These are phyloP conservation scores for Isoperla grammatica DNA, from an alignment of 2,888 invertebrate species.

Conservation along the genomic window DNA sequence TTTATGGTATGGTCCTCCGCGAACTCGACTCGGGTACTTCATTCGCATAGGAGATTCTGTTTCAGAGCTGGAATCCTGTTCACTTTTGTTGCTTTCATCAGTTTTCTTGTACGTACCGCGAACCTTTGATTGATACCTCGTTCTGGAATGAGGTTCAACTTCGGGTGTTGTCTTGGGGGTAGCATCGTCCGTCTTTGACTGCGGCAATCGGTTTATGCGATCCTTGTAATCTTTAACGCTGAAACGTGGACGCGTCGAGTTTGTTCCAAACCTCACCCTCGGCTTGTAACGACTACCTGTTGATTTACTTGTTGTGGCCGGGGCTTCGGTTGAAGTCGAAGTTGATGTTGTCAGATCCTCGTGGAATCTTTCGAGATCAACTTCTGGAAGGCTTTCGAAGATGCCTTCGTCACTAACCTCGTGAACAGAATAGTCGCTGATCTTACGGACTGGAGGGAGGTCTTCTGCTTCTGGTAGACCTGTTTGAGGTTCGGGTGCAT, in stretches of 20 bases:
- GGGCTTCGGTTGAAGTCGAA: too few species aligned
- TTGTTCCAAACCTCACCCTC: slow-evolving; percentile 14
- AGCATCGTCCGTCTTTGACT: neutral
- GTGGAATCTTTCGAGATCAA: too few species aligned
- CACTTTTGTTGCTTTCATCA: neutral
- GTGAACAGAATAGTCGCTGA: too few species aligned
- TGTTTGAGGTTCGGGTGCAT: too few species aligned
- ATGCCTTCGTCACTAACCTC: too few species aligned
- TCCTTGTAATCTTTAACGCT: slow-evolving; percentile 72
- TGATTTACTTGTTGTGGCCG: too few species aligned
- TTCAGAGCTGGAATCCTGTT: neutral
- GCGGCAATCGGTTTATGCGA: slow-evolving; percentile 42
- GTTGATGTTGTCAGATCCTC: too few species aligned
- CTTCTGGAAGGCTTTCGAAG: too few species aligned
- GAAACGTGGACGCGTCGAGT: slow-evolving; percentile 61
- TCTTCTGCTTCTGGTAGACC: too few species aligned
- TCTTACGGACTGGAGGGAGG: too few species aligned
- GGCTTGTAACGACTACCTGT: slow-evolving; percentile 12
- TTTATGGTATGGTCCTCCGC: neutral
- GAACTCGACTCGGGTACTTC: neutral
- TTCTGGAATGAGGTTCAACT: neutral
- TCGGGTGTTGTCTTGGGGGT: neutral
- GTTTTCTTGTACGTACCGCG: too few species aligned
- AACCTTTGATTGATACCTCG: too few species aligned
- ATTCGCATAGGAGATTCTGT: neutral